phyloP scores from a whole-genome alignment of 1,140 invertebrate genomes.

The Calephelis nemesis region DNA sequence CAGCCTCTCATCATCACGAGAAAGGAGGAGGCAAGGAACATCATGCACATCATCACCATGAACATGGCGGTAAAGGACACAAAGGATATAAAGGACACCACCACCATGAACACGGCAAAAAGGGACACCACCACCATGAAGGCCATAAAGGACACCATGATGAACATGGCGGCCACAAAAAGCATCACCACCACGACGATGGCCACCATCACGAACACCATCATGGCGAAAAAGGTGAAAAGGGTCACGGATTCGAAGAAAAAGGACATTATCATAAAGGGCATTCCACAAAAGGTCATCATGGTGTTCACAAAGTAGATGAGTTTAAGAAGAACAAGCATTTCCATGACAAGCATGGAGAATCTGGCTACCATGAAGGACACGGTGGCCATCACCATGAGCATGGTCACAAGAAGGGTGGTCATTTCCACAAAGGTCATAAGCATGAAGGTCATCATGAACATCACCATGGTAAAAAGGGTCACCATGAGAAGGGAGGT shows the following conservation, averaged over 20 bases:
- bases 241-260: conserved; percentile 81
- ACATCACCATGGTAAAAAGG: conserved; percentile 85
- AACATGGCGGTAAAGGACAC: conserved; percentile 76
- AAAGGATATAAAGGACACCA: conserved; percentile 82
- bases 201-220: conserved; percentile 87
- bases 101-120: conserved; percentile 83
- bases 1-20: conserved; percentile 57
- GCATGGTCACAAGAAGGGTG: conserved; percentile 84
- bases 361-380: conserved; percentile 83
- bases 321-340: conserved; percentile 81
- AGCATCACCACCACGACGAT: conserved; percentile 85
- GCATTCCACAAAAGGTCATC: conserved; percentile 87
- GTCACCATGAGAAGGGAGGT: conserved; percentile 69
- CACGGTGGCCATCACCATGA: conserved; percentile 83
- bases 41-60: conserved; percentile 67
- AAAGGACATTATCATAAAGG: conserved; percentile 85
- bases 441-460: conserved; percentile 83
- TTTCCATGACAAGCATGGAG: conserved; percentile 88
- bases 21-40: conserved; percentile 75
- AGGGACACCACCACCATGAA: conserved; percentile 86
- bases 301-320: conserved; percentile 86
- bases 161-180: conserved; percentile 86
- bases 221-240: conserved; percentile 83
- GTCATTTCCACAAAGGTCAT: conserved; percentile 83
- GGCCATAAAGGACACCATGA: conserved; percentile 84